These are phyloP conservation scores for Amphiduros pacificus DNA, from an alignment of 2,888 invertebrate species.

Conservation along the genomic window DNA sequence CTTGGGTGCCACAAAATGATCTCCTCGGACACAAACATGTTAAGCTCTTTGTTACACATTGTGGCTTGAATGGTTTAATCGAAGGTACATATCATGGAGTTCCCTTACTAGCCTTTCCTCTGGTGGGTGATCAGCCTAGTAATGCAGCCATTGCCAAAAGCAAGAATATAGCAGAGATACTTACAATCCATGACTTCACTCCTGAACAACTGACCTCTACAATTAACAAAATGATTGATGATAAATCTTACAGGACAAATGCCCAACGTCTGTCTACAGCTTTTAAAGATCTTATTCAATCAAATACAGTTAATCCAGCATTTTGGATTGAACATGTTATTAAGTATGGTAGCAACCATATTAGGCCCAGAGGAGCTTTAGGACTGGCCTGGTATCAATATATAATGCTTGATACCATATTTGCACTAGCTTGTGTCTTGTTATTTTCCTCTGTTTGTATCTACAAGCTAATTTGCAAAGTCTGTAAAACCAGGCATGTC, in stretches of 20 bases:
- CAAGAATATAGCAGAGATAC: conserved; percentile 27
- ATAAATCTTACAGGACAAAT: conserved; percentile 24
- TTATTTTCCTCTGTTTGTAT: too few species aligned
- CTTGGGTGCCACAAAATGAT: conserved; percentile 31
- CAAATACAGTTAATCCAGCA: conserved; percentile 24
- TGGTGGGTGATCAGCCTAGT: conserved; percentile 33
- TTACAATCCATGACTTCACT: conserved; percentile 13
- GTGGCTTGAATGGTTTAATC: conserved; percentile 36
- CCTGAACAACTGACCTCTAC: conserved; percentile 20
- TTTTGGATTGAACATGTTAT: conserved; percentile 42
- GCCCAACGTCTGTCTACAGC: conserved; percentile 29
- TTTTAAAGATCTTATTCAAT: too few species aligned
- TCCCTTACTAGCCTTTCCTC: conserved; percentile 37
- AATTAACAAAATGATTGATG: conserved; percentile 26
- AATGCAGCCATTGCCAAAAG: conserved; percentile 29
- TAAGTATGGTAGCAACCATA: conserved; percentile 35
- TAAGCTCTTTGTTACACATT: conserved; percentile 39
- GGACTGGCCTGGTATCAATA: conserved; percentile 38
- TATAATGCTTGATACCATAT: conserved; percentile 33
- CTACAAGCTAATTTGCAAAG: too few species aligned
- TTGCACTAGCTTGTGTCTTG: not conserved
- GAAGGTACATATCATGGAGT: conserved; percentile 40
- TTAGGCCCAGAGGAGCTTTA: conserved; percentile 32
- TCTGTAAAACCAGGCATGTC: too few species aligned
- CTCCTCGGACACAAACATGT: conserved; percentile 34